Base-by-base conservation (phyloP, 2,888 invertebrate species). In the Pycnomerus fuliginosus region DNA sequence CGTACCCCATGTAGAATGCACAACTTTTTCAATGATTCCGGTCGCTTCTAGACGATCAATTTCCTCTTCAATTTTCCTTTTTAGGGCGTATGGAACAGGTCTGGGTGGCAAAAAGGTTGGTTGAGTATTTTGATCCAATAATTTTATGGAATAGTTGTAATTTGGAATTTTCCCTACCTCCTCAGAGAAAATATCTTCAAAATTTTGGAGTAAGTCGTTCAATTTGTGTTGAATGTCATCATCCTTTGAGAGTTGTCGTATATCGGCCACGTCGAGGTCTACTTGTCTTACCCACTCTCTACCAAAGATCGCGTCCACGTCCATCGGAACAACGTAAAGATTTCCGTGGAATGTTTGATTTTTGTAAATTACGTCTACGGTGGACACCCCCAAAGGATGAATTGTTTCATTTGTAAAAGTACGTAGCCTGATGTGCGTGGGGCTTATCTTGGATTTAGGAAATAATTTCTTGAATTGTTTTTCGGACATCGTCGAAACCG, bases 401-500 rank as follows among this genome's bases (percentile, higher is more conserved):
- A 20, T 3, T 5, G 14, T 29, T 13, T 29, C 30, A 13, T 13
- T 20, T 4, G 33, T 7, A 11, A 23, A 33, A 8, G 23, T 33
- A 3, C 20, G 3, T 14, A 33, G 13, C 12, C 20, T 33, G 7
- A 33, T 20, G 5, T 16, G 3, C 5, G 33, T 23, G 8, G 33
- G 20, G 3, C 10, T 7, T 14, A 33, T 3, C 8, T 23, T 20
- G 5, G 10, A 8, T 5, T 3, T 8, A 3, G 20, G 33, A 20
- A 17, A 33, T 5, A 20, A 10, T 20, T 10, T 4, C 13, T 8
- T 10, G 20, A 20, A 33, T 16, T 23, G 20, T 8, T 23, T 20
- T 33, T 33, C 4, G 4, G 33, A 33, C 8, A 33, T 33, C 8
- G 20, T 23, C 3, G 33, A 33, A 3, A 33, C 33, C 3, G 33